These are phyloP conservation scores for Saccopteryx bilineata DNA, from an alignment of 2,113 vertebrate species.

Conservation along the genomic window DNA sequence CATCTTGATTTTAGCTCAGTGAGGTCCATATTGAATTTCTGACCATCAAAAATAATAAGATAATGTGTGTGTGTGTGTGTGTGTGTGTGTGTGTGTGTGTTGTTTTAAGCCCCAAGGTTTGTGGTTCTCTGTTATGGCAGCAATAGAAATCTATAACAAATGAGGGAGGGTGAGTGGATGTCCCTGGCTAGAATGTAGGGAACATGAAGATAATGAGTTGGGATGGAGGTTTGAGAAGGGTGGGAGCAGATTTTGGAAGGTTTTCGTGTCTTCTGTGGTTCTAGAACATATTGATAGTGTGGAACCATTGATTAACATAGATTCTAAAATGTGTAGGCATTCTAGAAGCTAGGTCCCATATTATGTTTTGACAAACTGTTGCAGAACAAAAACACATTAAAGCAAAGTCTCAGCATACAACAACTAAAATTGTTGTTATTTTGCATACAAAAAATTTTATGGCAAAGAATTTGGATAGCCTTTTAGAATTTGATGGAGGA, in stretches of 20 bases:
- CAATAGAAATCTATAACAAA: not conserved
- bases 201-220: not conserved
- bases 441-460: not conserved
- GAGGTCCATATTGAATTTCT: not conserved
- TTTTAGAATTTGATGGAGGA: slow-evolving; percentile 12
- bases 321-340: not conserved
- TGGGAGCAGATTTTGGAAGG: not conserved
- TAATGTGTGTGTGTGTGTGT: not conserved
- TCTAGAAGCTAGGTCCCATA: not conserved
- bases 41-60: not conserved
- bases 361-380: not conserved
- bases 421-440: not conserved
- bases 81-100: not conserved
- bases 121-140: not conserved
- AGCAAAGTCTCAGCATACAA: not conserved
- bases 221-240: not conserved
- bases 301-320: not conserved
- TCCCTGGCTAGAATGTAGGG: not conserved
- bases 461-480: not conserved
- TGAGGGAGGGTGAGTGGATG: not conserved
- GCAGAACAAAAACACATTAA: not conserved
- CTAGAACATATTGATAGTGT: not conserved
- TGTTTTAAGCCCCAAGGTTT: not conserved
- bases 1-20: not conserved
- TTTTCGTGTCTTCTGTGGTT: not conserved